Percentiles rank a stretch among this genome's conserved stretches.
Evolutionary conservation across 2,888 invertebrate species (phyloP).

Genomic region (Cyclophora albipunctata): DNA sequence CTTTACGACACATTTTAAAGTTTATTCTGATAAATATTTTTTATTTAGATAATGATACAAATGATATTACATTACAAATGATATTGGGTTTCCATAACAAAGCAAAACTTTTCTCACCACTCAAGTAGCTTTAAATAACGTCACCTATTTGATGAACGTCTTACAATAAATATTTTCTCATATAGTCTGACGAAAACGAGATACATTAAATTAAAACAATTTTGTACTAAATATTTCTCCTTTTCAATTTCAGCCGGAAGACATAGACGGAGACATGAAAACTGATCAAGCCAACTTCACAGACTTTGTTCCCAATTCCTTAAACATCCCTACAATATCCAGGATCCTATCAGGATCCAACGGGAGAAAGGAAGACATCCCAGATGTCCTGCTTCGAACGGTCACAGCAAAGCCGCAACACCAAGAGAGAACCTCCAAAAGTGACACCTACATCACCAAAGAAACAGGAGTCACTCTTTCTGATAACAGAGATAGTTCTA

Average conservation of each 20-base stretch:
- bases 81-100: too few relatives aligned
- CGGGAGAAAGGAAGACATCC: constrained; percentile 87
- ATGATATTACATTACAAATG: too few relatives aligned
- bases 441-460: constrained; percentile 58
- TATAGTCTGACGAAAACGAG: too few relatives aligned
- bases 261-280: constrained; percentile 59
- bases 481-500: constrained; percentile 60
- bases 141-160: too few relatives aligned
- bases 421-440: constrained; percentile 62
- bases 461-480: constrained; percentile 64
- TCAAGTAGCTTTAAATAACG: too few relatives aligned
- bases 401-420: constrained; percentile 77
- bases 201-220: too few relatives aligned
- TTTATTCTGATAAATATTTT: too few relatives aligned
- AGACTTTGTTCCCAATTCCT: constrained; percentile 79
- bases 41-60: too few relatives aligned
- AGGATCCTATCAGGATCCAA: constrained; percentile 90
- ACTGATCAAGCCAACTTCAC: constrained; percentile 71
- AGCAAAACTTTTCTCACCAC: too few relatives aligned
- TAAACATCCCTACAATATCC: constrained; percentile 88
- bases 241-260: constrained; percentile 50
- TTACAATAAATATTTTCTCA: too few relatives aligned
- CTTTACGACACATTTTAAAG: too few relatives aligned
- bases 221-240: too few relatives aligned
- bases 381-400: constrained; percentile 82